phyloP scores from a whole-genome alignment of 2,797 vertebrate species.

The Simalia tracyae region DNA sequence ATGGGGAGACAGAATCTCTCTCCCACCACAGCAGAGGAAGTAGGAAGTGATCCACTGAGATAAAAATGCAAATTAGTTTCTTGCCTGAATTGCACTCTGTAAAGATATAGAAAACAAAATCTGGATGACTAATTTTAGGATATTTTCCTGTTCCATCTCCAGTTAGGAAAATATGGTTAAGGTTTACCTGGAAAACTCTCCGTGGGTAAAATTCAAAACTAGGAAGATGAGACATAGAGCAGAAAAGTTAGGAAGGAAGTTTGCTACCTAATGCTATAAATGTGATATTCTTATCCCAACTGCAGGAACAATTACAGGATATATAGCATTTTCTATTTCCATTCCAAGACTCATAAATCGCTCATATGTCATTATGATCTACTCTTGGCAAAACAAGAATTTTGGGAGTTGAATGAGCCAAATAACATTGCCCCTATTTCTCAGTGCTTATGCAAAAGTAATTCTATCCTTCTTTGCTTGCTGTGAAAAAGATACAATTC shows the following conservation, averaged over 20 bases:
- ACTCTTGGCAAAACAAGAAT: not conserved
- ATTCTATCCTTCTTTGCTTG: not conserved
- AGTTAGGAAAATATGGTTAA: not conserved
- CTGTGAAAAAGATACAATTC: not conserved
- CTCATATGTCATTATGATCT: not conserved
- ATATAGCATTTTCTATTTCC: not conserved
- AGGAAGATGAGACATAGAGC: not conserved
- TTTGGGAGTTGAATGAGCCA: not conserved
- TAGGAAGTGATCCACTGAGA: not conserved
- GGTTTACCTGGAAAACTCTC: not conserved
- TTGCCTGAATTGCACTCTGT: not conserved
- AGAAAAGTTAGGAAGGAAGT: not conserved
- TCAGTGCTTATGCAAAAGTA: not conserved
- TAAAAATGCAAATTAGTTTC: not conserved
- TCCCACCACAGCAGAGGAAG: not conserved
- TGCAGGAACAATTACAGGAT: slow-evolving; percentile 22
- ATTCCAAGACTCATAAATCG: slow-evolving; percentile 1
- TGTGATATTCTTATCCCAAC: not conserved
- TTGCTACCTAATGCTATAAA: not conserved
- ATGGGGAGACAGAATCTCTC: not conserved
- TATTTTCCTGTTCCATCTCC: not conserved
- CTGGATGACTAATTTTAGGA: not conserved
- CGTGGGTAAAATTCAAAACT: not conserved
- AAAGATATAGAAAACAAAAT: not conserved
- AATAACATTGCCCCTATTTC: not conserved